Percentiles rank a stretch among this genome's conserved stretches.
phyloP scores from a whole-genome alignment of 2,888 invertebrate species.

The Galeruca laticollis region DNA sequence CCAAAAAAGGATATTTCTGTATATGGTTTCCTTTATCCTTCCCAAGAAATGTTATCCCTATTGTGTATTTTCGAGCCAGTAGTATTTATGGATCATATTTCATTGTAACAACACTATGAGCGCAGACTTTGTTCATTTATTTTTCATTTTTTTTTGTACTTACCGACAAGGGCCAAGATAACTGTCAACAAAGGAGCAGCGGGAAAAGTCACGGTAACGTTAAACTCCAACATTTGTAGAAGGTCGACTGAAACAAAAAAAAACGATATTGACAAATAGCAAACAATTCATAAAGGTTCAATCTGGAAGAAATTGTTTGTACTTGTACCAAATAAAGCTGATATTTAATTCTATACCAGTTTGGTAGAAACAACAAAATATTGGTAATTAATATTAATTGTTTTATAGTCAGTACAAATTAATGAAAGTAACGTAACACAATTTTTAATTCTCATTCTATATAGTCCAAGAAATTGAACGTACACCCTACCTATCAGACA shows the following conservation, averaged over 20 bases:
- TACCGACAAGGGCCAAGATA: slow-evolving; percentile 97
- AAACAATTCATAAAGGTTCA: background rate
- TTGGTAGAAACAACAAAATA: too few species aligned
- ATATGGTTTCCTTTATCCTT: background rate
- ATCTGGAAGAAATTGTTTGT: background rate
- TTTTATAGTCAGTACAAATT: too few species aligned
- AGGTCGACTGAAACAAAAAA: slow-evolving; percentile 83
- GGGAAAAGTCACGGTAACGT: slow-evolving; percentile 93
- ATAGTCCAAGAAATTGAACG: too few species aligned
- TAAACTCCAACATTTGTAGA: slow-evolving; percentile 97
- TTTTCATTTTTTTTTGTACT: slow-evolving; percentile 67
- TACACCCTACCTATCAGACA: too few species aligned
- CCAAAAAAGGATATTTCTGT: background rate
- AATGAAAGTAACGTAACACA: too few species aligned
- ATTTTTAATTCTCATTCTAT: too few species aligned
- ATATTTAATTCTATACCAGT: too few species aligned
- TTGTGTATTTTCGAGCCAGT: slow-evolving; percentile 5
- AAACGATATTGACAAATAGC: background rate
- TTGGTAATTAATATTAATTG: too few species aligned
- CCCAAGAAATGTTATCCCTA: background rate
- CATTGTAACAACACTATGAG: background rate
- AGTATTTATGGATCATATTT: background rate
- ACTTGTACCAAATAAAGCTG: background rate
- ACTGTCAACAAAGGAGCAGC: slow-evolving; percentile 97
- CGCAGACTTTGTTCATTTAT: background rate